phyloP scores from a whole-genome alignment of 2,888 invertebrate species.

The Odontocerum albicorne region DNA sequence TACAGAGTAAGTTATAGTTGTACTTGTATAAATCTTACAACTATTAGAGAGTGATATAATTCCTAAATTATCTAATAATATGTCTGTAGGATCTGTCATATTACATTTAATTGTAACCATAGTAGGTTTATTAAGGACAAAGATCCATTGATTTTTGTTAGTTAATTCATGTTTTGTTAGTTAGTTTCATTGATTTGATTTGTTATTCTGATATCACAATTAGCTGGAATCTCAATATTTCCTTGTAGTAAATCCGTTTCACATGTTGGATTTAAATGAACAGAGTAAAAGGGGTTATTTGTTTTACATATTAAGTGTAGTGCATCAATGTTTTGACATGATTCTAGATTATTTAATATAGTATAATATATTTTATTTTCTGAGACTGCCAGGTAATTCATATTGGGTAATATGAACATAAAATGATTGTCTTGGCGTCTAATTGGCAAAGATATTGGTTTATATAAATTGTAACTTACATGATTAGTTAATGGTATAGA shows the following conservation, averaged over 20 bases:
- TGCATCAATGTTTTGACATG: not conserved
- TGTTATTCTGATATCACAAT: conserved; percentile 3
- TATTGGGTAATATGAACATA: conserved; percentile 7
- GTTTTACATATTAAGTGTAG: not conserved
- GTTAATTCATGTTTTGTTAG: conserved; percentile 5
- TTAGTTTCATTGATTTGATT: conserved; percentile 8
- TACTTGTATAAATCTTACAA: too few species aligned
- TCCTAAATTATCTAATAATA: too few species aligned
- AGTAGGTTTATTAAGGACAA: conserved; percentile 1
- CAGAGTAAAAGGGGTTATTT: conserved; percentile 1
- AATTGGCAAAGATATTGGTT: conserved; percentile 1
- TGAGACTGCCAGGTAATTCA: conserved; percentile 3
- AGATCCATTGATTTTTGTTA: conserved; percentile 10
- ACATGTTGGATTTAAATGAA: not conserved
- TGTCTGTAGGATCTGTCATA: too few species aligned
- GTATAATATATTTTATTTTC: too few species aligned
- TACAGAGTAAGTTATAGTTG: too few species aligned
- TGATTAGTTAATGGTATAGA: conserved; percentile 2
- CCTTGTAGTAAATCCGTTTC: conserved; percentile 2
- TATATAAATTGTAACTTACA: conserved; percentile 4
- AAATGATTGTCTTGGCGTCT: conserved; percentile 1
- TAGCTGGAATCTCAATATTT: not conserved
- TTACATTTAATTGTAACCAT: conserved; percentile 5
- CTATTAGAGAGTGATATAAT: too few species aligned
- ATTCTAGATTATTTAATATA: conserved; percentile 4